Evolutionary conservation across 2,888 invertebrate genomes (phyloP), one percentile per base, ranked within the genome.

Genomic region (Gryllus longicercus): DNA sequence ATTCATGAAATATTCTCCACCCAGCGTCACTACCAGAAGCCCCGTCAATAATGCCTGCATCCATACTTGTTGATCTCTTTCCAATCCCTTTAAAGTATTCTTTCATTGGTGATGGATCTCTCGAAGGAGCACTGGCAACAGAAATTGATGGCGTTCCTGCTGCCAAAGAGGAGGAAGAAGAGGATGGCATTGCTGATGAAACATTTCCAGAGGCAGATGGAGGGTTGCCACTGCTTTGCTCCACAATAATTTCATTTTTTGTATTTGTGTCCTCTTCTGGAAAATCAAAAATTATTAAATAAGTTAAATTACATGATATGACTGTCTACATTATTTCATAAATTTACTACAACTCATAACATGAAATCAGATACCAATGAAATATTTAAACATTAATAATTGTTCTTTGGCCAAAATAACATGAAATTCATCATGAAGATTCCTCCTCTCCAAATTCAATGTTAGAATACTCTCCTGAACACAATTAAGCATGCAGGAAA

Each of bases 1-100:
- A 91, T 83, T 93, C 93, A 82, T 91, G 91, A 83, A 94, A 91
- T 85, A 93, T 90, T 84, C 91, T 91, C 93, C 93, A 93, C 11
- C 92, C 91, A 86, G 93, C 93, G 82, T 80, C 79, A 21, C 79
- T 75, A 18, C 77, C 76, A 2, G 88, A 88, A 18, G 89, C 88
- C 83, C 89, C 88, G 84, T 93, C 93, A 21, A 91, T 79, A 38
- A 81, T 81, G 79, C 87, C 85, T 12, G 80, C 81, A 79, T 82
- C 82, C 14, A 82, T 87, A 82, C 91, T 91, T 1, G 88, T 88
- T n/a, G 90, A 92, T 80, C 91, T 88, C 85, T 91, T 93, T 2
- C 91, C 90, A 12, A 91, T 87, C 51, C 90, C 82, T 18, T 80
- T 81, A 12, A 82, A 79, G 81, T 84, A 83, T 80, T 85, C 84